A percentile compares a stretch with the other conserved stretches of the same genome.
phyloP scores from a whole-genome alignment of 2,113 vertebrate genomes.

The Girardinichthys multiradiatus region DNA sequence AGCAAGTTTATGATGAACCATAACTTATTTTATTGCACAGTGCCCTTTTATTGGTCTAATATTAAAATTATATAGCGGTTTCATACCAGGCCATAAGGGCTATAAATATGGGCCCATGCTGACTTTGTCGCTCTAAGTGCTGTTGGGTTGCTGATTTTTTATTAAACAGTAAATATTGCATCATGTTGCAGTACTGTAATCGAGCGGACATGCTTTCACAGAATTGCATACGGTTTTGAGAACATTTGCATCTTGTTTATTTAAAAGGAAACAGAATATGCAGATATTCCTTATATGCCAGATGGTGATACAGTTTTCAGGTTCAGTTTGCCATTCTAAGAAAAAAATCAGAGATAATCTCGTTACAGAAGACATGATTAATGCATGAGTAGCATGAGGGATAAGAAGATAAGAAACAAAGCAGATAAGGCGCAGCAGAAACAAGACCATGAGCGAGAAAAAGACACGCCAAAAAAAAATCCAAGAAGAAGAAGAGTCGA shows the following conservation, averaged over 20 bases:
- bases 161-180: slow-evolving; percentile 63
- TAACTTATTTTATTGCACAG: slow-evolving; percentile 42
- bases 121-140: slow-evolving; percentile 9
- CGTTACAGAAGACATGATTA: slow-evolving; percentile 25
- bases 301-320: background rate
- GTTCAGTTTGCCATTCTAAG: slow-evolving; percentile 9
- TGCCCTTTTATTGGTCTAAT: slow-evolving; percentile 53
- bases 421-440: slow-evolving; percentile 11
- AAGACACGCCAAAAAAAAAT: background rate
- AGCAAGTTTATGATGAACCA: slow-evolving; percentile 44
- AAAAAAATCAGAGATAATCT: slow-evolving; percentile 29
- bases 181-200: slow-evolving; percentile 21
- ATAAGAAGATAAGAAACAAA: slow-evolving; percentile 14
- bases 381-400: slow-evolving; percentile 30
- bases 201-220: slow-evolving; percentile 34
- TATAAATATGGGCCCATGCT: slow-evolving; percentile 16
- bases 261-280: background rate
- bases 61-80: slow-evolving; percentile 37
- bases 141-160: slow-evolving; percentile 22
- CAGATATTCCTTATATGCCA: background rate
- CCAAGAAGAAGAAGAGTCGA: too few species aligned
- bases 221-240: slow-evolving; percentile 3
- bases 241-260: background rate
- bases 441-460: background rate
- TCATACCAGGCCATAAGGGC: slow-evolving; percentile 41